These are phyloP conservation scores for Cremastinae sp. DNA, from an alignment of 2,888 invertebrate species.

Conservation along the genomic window DNA sequence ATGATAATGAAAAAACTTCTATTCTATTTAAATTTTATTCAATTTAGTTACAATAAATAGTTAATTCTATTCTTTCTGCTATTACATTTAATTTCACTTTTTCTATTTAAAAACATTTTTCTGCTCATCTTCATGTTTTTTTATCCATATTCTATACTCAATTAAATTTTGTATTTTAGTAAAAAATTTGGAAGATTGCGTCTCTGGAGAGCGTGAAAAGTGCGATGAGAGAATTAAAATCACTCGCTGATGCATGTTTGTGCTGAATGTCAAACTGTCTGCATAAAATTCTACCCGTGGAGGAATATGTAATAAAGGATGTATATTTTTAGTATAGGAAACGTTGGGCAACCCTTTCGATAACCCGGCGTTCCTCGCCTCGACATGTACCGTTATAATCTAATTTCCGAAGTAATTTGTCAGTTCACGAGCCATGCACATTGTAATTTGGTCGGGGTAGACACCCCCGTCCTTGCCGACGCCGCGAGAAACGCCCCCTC, in stretches of 20 bases:
- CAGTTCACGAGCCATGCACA: conserved; percentile 57
- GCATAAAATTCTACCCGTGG: too few species aligned
- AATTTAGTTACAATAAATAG: too few species aligned
- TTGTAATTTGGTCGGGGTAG: conserved; percentile 59
- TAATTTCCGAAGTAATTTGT: conserved; percentile 64
- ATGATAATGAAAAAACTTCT: too few species aligned
- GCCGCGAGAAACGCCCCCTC: conserved; percentile 19
- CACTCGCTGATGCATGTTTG: background rate
- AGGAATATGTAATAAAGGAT: background rate
- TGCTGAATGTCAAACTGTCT: background rate
- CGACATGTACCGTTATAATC: conserved; percentile 58
- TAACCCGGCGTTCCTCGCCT: conserved; percentile 30
- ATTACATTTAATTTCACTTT: too few species aligned
- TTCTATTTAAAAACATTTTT: too few species aligned
- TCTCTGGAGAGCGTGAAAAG: conserved; percentile 32
- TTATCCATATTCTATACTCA: too few species aligned
- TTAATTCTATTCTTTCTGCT: too few species aligned
- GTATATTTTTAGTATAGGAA: conserved; percentile 20
- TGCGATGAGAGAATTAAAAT: conserved; percentile 12
- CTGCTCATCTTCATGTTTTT: too few species aligned
- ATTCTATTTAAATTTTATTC: too few species aligned
- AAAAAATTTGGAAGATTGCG: conserved; percentile 45
- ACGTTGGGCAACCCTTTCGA: conserved; percentile 43
- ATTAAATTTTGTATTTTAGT: too few species aligned
- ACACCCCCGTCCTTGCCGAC: conserved; percentile 23